Conservation (phyloP, 2,113 vertebrate genomes). For the Chlamydotis undulata region DNA sequence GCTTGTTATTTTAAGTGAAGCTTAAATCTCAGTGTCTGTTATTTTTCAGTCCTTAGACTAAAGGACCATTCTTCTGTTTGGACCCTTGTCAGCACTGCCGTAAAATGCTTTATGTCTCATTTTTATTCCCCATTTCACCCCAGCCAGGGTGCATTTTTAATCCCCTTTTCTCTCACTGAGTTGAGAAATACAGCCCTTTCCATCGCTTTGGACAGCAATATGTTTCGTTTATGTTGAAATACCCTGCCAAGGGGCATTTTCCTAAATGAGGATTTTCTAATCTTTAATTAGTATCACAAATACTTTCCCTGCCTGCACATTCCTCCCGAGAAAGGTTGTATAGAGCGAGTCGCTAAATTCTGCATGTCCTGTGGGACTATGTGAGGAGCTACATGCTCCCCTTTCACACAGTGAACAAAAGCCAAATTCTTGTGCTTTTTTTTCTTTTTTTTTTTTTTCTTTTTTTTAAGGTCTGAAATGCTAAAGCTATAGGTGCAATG, state of each 20-base stretch:
- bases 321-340: background rate
- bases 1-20: background rate
- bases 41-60: background rate
- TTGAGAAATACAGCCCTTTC: background rate
- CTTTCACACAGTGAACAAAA: conserved; percentile 59
- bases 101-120: background rate
- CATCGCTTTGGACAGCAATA: background rate
- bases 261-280: conserved; percentile 28
- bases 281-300: conserved; percentile 51
- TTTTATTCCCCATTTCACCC: background rate
- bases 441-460: background rate
- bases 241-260: background rate
- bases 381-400: background rate
- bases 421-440: background rate
- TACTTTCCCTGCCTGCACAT: conserved; percentile 1
- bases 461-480: background rate
- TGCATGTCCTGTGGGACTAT: background rate
- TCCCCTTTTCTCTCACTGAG: background rate
- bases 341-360: background rate
- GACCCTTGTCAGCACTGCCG: background rate
- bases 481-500: background rate
- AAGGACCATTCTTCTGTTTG: background rate
- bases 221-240: background rate
- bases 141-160: background rate
- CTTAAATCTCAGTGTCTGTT: background rate